Evolutionary conservation across 2,113 vertebrate genomes (phyloP).

Genomic region (Halichoeres trimaculatus): DNA sequence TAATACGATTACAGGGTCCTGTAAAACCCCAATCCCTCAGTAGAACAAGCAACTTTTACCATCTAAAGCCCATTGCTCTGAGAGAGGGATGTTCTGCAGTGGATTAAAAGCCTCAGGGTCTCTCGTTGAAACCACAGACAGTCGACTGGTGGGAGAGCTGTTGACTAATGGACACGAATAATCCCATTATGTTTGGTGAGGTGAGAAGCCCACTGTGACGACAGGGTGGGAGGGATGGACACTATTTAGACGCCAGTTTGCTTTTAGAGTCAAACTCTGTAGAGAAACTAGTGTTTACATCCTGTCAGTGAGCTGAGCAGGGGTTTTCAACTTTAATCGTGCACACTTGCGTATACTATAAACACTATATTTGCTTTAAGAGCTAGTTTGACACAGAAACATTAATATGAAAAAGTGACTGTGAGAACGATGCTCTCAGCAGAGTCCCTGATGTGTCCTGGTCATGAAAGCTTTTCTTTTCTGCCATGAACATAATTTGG

Average conservation of each 20-base stretch:
- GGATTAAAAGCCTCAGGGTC: constrained; percentile 62
- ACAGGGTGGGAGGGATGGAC: neutral
- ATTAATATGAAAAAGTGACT: neutral
- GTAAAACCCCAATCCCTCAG: constrained; percentile 69
- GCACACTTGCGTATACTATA: no score
- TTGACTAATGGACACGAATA: constrained; percentile 64
- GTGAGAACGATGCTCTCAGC: neutral
- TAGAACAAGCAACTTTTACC: constrained; percentile 66
- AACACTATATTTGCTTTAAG: neutral
- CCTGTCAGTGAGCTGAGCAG: no score
- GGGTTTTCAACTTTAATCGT: no score
- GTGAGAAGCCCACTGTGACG: constrained; percentile 35
- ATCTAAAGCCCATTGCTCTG: constrained; percentile 53
- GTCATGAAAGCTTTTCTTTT: neutral
- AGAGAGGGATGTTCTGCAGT: constrained; percentile 55
- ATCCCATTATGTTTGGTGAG: constrained; percentile 65
- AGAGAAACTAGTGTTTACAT: neutral
- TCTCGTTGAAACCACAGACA: constrained; percentile 31
- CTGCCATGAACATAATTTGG: no score
- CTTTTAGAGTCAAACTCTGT: neutral
- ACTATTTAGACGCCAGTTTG: constrained; percentile 2
- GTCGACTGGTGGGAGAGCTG: constrained; percentile 30
- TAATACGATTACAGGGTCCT: constrained; percentile 71
- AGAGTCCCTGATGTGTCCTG: neutral
- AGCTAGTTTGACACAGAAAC: neutral